Conservation (phyloP, 2,797 vertebrate genomes). For the Phoxinus dragarum region DNA sequence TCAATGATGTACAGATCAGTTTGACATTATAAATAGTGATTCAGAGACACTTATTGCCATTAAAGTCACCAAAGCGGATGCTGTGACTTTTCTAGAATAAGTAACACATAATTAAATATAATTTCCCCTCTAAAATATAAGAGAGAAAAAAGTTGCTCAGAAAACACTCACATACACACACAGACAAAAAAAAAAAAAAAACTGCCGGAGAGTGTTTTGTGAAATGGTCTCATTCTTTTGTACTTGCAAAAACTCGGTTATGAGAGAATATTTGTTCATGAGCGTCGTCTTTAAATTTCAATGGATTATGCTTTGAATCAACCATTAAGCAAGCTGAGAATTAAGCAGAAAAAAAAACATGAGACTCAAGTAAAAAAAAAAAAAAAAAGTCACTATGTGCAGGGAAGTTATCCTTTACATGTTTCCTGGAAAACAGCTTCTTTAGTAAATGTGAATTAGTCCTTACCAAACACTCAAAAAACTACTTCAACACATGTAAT, state of each 20-base stretch:
- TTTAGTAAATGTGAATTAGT: conserved; percentile 13
- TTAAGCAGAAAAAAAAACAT: background rate
- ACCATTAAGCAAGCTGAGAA: background rate
- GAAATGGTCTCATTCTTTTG: background rate
- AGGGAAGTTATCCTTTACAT: background rate
- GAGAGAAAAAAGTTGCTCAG: background rate
- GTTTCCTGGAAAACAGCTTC: background rate
- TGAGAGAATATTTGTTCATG: background rate
- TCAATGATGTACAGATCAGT: conserved; percentile 2
- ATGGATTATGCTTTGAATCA: background rate
- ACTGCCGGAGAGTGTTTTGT: background rate
- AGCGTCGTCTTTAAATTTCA: background rate
- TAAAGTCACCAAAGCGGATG: background rate
- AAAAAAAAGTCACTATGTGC: background rate
- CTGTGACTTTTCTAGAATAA: background rate
- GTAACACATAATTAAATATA: background rate
- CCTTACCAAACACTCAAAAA: background rate
- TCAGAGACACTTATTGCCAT: background rate
- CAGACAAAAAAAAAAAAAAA: background rate
- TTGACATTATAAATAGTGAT: conserved; percentile 10
- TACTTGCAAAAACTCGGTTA: background rate
- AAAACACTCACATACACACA: background rate
- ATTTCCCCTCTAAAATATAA: background rate
- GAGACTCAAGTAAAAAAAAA: background rate
- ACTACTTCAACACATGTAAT: background rate